These are phyloP conservation scores for Ceratotherium simum DNA, from an alignment of 2,113 vertebrate genomes.

Conservation along the genomic window DNA sequence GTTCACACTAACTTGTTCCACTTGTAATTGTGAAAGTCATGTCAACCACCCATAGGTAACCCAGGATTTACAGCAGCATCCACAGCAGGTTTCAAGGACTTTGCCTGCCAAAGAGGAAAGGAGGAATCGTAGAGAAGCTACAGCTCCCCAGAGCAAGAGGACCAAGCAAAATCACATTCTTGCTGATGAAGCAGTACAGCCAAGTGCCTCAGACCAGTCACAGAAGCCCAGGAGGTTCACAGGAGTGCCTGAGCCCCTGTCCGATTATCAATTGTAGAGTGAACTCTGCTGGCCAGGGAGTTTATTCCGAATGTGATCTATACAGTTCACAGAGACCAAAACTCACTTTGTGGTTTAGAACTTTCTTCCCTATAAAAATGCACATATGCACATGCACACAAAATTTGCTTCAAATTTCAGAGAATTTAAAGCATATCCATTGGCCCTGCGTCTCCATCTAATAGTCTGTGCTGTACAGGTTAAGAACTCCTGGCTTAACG, in stretches of 20 bases:
- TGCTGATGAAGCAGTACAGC: constrained; percentile 16
- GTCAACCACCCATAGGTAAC: background rate
- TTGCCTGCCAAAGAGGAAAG: constrained; percentile 20
- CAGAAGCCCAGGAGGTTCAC: constrained; percentile 49
- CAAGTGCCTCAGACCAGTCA: constrained; percentile 32
- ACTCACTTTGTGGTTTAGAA: background rate
- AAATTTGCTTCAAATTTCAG: constrained; percentile 51
- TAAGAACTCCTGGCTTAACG: background rate
- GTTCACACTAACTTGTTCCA: background rate
- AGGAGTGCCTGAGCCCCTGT: constrained; percentile 39
- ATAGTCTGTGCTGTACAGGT: too few species aligned
- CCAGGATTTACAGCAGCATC: constrained; percentile 11
- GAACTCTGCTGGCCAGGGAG: constrained; percentile 63
- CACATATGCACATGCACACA: background rate
- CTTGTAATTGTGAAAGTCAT: constrained; percentile 27
- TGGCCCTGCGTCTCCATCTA: background rate
- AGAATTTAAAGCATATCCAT: background rate
- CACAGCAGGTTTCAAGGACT: constrained; percentile 70
- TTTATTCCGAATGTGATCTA: background rate
- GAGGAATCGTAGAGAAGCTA: constrained; percentile 53
- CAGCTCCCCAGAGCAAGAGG: constrained; percentile 53
- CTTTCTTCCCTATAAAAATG: background rate
- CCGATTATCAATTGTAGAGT: constrained; percentile 70
- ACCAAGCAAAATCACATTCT: constrained; percentile 57
- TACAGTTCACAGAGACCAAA: background rate